Evolutionary conservation across 2,888 invertebrate species (phyloP).

Genomic region (Ptycholaimellus sp.): DNA sequence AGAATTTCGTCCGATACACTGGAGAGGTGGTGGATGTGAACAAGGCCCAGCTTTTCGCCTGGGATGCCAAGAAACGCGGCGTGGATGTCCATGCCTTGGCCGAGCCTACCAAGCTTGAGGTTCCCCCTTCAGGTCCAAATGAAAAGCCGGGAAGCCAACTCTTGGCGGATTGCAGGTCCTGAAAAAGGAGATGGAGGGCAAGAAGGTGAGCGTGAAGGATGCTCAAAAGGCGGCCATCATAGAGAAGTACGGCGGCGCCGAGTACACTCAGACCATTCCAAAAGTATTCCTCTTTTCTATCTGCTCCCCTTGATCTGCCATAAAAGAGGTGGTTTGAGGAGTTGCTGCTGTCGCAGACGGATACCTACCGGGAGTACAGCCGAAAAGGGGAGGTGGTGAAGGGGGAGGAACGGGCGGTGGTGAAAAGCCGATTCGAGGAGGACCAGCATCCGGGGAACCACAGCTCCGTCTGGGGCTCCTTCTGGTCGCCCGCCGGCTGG

Average conservation of each 20-base stretch:
- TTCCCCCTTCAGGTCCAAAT: no score
- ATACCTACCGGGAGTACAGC: conserved; percentile 81
- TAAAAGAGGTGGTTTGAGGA: conserved; percentile 34
- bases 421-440: conserved; percentile 72
- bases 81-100: conserved; percentile 82
- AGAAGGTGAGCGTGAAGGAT: conserved; percentile 66
- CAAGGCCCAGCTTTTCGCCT: conserved; percentile 43
- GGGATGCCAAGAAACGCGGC: conserved; percentile 36
- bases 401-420: conserved; percentile 63
- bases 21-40: conserved; percentile 80
- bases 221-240: conserved; percentile 54
- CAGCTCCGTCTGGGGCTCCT: conserved; percentile 80
- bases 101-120: conserved; percentile 89
- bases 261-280: background rate
- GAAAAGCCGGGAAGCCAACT: no score
- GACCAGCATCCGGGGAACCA: conserved; percentile 70
- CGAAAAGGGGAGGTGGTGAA: conserved; percentile 51
- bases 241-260: conserved; percentile 62
- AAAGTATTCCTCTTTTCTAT: background rate
- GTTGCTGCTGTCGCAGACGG: conserved; percentile 73
- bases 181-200: conserved; percentile 62
- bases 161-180: no score
- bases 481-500: conserved; percentile 74
- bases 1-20: conserved; percentile 72
- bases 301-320: background rate